Conservation (phyloP, 2,888 invertebrate genomes). For the Thera britannica region DNA sequence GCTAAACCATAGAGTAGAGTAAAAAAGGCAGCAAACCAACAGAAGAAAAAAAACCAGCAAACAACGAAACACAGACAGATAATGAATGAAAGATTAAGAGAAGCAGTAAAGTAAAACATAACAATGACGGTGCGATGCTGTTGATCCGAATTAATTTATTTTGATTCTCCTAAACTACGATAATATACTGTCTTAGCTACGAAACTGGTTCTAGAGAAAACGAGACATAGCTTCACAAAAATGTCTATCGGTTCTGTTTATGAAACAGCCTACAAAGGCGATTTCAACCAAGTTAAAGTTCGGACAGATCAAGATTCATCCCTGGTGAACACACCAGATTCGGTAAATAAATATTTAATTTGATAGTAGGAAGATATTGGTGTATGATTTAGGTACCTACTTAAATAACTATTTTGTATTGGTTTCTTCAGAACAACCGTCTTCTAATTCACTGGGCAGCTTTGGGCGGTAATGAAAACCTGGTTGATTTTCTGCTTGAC, state of each 20-base stretch:
- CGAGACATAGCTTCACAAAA: slow-evolving; percentile 38
- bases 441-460: slow-evolving; percentile 92
- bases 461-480: slow-evolving; percentile 89
- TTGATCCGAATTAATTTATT: too few species aligned
- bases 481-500: slow-evolving; percentile 88
- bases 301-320: slow-evolving; percentile 83
- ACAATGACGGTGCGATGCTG: too few species aligned
- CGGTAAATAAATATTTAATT: slow-evolving; percentile 51
- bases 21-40: too few species aligned
- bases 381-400: background rate
- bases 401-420: background rate
- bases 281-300: slow-evolving; percentile 87
- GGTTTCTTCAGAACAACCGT: slow-evolving; percentile 86
- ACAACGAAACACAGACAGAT: too few species aligned
- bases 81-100: too few species aligned
- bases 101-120: too few species aligned
- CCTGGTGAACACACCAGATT: slow-evolving; percentile 60
- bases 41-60: too few species aligned
- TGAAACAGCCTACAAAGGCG: slow-evolving; percentile 90
- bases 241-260: slow-evolving; percentile 81
- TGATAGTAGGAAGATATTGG: too few species aligned
- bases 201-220: background rate
- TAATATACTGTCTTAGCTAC: too few species aligned
- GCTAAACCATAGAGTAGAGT: too few species aligned
- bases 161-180: too few species aligned